These are phyloP conservation scores for Sesamia nonagrioides DNA, from an alignment of 1,140 invertebrate genomes.

Conservation along the genomic window DNA sequence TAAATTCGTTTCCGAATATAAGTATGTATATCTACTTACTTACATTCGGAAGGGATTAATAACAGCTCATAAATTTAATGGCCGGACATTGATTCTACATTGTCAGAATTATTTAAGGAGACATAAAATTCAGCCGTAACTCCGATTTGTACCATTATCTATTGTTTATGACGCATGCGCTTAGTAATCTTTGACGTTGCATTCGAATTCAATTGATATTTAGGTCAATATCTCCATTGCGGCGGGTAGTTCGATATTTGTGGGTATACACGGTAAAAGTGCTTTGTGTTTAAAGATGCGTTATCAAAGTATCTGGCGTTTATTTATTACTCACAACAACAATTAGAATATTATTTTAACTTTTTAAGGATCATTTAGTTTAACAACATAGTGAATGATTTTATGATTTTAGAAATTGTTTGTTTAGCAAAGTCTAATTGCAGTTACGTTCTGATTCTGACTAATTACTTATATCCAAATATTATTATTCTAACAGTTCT, in stretches of 20 bases:
- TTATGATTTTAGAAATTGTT: not conserved
- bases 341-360: not conserved
- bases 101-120: slow-evolving; percentile 24
- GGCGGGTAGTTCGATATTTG: not conserved
- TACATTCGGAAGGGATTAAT: slow-evolving; percentile 23
- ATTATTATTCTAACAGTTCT: too few species aligned
- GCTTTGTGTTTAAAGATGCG: not conserved
- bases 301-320: not conserved
- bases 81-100: slow-evolving; percentile 18
- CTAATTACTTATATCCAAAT: too few species aligned
- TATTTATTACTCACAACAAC: not conserved
- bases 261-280: not conserved
- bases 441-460: too few species aligned
- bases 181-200: not conserved
- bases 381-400: not conserved
- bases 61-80: slow-evolving; percentile 36
- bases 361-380: not conserved
- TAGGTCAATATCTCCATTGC: slow-evolving; percentile 37
- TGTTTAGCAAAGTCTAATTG: too few species aligned
- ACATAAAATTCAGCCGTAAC: slow-evolving; percentile 19
- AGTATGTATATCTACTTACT: slow-evolving; percentile 11
- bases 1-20: not conserved
- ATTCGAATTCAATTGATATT: slow-evolving; percentile 30
- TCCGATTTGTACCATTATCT: slow-evolving; percentile 1
- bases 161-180: slow-evolving; percentile 17